Conservation (phyloP, 2,888 invertebrate genomes). For the Crocallis elinguaria region DNA sequence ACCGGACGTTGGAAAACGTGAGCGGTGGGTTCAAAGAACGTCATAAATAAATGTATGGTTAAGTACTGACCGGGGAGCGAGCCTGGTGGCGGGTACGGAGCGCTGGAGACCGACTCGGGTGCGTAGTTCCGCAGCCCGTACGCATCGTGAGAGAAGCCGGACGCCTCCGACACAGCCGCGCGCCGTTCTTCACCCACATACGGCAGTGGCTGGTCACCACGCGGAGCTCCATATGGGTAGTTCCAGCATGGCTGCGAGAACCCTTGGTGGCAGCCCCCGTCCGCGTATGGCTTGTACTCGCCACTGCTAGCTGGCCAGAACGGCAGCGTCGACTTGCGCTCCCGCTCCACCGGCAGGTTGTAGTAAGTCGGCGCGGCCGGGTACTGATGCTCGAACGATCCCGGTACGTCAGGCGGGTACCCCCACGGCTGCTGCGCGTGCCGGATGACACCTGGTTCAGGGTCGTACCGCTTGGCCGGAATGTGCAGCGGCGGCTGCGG, state of each 20-base stretch:
- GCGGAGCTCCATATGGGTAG: conserved; percentile 87
- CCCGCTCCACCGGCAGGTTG: conserved; percentile 88
- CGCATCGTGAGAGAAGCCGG: conserved; percentile 89
- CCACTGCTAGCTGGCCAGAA: conserved; percentile 88
- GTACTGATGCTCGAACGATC: conserved; percentile 88
- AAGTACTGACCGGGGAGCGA: conserved; percentile 82
- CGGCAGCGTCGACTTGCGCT: conserved; percentile 86
- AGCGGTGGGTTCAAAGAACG: conserved; percentile 52
- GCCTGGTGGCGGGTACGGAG: conserved; percentile 92
- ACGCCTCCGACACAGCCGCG: conserved; percentile 86
- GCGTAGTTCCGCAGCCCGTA: conserved; percentile 91
- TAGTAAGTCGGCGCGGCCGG: conserved; percentile 89
- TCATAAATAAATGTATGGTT: conserved; percentile 37
- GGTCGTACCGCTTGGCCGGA: conserved; percentile 92
- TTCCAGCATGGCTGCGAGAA: conserved; percentile 91
- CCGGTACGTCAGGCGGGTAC: conserved; percentile 88
- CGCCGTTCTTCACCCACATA: conserved; percentile 90
- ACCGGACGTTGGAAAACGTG: conserved; percentile 66
- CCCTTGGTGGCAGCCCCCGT: conserved; percentile 87
- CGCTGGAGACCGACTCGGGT: conserved; percentile 89
- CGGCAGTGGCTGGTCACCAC: conserved; percentile 88
- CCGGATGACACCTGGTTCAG: conserved; percentile 89
- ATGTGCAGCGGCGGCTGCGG: conserved; percentile 94
- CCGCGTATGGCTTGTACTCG: conserved; percentile 86
- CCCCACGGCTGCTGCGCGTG: conserved; percentile 92